Evolutionary conservation across 2,888 invertebrate genomes (phyloP), one percentile per base, ranked within the genome.

Genomic region (Apamea anceps): DNA sequence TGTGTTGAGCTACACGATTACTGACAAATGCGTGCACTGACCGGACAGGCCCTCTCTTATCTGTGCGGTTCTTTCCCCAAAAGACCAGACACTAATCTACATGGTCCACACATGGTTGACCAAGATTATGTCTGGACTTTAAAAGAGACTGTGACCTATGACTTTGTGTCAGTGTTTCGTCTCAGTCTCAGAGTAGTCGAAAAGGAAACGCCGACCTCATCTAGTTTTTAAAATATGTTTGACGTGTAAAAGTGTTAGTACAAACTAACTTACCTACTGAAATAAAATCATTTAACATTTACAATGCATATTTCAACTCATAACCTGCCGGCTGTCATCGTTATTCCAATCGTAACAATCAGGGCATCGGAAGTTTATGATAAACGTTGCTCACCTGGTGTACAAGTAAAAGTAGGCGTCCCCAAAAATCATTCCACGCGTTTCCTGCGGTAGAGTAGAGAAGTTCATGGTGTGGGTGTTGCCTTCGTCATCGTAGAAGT

Each of bases 351-450:
- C 1, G 25, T 21, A 48, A 57, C n/a, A 57, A 32, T 48, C 18
- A 28, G 57, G 25, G 15, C 32, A 32, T 32, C 21, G n/a, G 18
- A 51, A 42, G 8, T 65, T 54, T 25, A 42, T 57, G 60, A 42
- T 15, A 18, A 51, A 32, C 12, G 51, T 75, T 82, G 21, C 82
- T 82, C 51, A 96, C 96, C 96, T 95, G 72, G 96, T 96, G 80
- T 95, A 96, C 76, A 97, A 93, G 84, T 95, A 94, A 89, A 96
- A 97, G 83, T 94, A 94, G n/a, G 96, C 94, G 70, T 95, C 93
- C 28, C 96, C 95, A 72, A 92, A 93, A 66, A 91, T 79, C 79
- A 95, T 90, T 3, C 93, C 93, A 60, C 92, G 90, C 18, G 85
- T 89, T 70, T 94, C 93, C n/a, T 89, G 82, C 42, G 96, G 94